Evolutionary conservation across 2,113 vertebrate genomes (phyloP).

Genomic region (Coptodon bakossiorum): DNA sequence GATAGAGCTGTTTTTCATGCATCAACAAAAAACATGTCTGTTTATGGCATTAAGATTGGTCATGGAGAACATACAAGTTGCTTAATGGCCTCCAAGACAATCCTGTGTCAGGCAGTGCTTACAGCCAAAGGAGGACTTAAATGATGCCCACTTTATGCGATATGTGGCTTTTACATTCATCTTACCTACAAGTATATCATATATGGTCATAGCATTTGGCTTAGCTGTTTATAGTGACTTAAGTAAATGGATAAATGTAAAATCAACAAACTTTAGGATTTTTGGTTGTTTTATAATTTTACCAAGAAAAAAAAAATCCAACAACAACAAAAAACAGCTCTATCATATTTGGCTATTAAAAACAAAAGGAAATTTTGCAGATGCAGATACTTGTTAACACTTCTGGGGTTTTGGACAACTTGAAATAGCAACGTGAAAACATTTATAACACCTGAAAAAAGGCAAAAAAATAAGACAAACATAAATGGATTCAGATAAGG

Average conservation of each 20-base stretch:
- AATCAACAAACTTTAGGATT: not conserved
- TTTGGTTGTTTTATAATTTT: not conserved
- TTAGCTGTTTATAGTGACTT: not conserved
- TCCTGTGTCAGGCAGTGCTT: conserved; percentile 67
- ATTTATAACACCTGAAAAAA: conserved; percentile 30
- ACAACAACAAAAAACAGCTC: conserved; percentile 53
- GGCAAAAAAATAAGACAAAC: conserved; percentile 46
- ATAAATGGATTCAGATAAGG: conserved; percentile 52
- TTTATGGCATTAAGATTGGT: conserved; percentile 52
- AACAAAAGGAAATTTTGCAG: not conserved
- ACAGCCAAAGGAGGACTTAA: conserved; percentile 64
- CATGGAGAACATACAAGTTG: conserved; percentile 43
- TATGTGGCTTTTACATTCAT: conserved; percentile 47
- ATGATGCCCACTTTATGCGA: conserved; percentile 63
- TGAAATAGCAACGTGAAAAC: conserved; percentile 18
- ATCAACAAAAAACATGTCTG: not conserved
- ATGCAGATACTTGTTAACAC: not conserved
- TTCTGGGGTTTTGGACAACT: conserved; percentile 23
- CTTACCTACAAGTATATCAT: not conserved
- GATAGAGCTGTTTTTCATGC: conserved; percentile 64
- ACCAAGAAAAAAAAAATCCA: not conserved
- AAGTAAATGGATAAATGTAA: not conserved
- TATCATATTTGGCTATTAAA: conserved; percentile 55
- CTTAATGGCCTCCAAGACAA: conserved; percentile 51
- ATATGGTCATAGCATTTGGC: not conserved